These are phyloP conservation scores for Sphinx pinastri DNA, from an alignment of 2,888 invertebrate species.

Conservation along the genomic window DNA sequence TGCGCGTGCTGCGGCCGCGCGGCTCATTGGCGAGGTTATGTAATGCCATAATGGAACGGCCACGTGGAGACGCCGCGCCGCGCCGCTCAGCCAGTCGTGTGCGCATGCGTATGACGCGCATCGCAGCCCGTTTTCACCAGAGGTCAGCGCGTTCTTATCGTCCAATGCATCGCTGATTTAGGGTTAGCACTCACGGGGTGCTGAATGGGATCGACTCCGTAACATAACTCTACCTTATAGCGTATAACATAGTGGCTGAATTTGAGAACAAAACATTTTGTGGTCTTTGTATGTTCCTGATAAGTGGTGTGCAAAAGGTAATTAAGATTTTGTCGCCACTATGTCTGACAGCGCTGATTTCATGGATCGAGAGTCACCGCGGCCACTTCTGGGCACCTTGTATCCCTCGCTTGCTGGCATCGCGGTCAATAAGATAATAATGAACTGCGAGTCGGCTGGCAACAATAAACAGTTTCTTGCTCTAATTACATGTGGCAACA, in stretches of 20 bases:
- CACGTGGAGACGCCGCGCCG: background rate
- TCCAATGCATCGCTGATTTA: background rate
- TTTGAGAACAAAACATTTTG: too few relatives aligned
- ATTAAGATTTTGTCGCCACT: too few relatives aligned
- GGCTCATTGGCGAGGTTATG: background rate
- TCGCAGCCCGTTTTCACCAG: background rate
- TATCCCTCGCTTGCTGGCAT: conserved; percentile 18
- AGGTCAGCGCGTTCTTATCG: conserved; percentile 5
- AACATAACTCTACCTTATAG: too few relatives aligned
- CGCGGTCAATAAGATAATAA: conserved; percentile 32
- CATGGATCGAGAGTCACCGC: too few relatives aligned
- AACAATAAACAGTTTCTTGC: conserved; percentile 59
- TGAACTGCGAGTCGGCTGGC: background rate
- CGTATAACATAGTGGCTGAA: too few relatives aligned
- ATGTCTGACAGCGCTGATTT: too few relatives aligned
- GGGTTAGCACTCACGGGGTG: too few relatives aligned
- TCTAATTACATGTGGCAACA: conserved; percentile 60
- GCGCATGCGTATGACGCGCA: background rate
- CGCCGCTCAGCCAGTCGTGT: background rate
- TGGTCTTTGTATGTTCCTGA: too few relatives aligned
- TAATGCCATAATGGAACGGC: background rate
- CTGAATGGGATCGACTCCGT: too few relatives aligned
- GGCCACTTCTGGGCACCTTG: background rate
- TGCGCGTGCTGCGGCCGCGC: background rate
- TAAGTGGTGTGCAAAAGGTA: too few relatives aligned